A percentile compares a stretch with the other conserved stretches of the same genome.
Conservation (phyloP, 2,113 vertebrate genomes). For the Ivindomyrus marchei region DNA sequence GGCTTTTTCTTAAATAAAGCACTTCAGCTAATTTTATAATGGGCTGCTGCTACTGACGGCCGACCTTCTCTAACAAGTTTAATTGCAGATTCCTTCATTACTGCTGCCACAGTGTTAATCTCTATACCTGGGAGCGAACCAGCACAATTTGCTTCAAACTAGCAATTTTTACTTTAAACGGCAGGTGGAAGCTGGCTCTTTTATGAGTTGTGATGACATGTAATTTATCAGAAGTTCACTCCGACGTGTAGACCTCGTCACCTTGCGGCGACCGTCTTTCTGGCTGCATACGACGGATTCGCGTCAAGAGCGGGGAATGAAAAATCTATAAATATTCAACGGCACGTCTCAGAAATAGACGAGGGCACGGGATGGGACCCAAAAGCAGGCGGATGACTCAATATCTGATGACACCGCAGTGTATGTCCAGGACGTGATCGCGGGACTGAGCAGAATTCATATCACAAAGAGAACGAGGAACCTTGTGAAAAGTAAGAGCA, state of each 20-base stretch:
- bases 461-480: neutral
- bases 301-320: neutral
- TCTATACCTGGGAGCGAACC: neutral
- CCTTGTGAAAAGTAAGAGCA: neutral
- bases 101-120: neutral
- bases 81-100: conserved; percentile 1
- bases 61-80: neutral
- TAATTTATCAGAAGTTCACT: neutral
- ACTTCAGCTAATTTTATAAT: conserved; percentile 1
- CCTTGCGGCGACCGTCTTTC: neutral
- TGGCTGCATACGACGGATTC: neutral
- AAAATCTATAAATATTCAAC: conserved; percentile 8
- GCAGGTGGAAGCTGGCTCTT: neutral
- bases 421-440: neutral
- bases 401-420: no score
- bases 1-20: neutral
- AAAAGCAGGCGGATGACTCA: neutral
- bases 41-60: neutral
- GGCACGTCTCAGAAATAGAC: neutral
- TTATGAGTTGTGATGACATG: neutral
- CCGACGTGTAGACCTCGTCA: neutral
- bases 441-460: neutral
- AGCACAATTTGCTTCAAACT: neutral
- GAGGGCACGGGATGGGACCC: neutral
- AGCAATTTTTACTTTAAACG: neutral